Percentiles rank a stretch among this genome's conserved stretches.
phyloP scores from a whole-genome alignment of 2,888 invertebrate species.

The Acrobasis consociella region DNA sequence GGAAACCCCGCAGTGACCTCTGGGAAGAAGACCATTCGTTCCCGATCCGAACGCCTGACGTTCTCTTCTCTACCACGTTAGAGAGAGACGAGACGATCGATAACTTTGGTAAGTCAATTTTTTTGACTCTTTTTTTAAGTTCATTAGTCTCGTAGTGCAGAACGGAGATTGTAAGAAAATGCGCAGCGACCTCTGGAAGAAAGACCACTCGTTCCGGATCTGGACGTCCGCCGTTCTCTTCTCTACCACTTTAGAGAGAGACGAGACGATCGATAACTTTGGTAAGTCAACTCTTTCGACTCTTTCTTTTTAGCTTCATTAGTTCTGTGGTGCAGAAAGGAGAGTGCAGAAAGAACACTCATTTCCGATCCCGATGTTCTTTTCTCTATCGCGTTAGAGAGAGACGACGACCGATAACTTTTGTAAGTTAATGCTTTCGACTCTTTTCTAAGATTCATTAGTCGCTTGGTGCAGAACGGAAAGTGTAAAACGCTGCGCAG shows the following conservation, averaged over 20 bases:
- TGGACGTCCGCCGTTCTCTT: constrained; percentile 84
- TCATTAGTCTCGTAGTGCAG: constrained; percentile 87
- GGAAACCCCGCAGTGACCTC: constrained; percentile 86
- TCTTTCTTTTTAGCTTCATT: too few species aligned
- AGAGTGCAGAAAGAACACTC: too few species aligned
- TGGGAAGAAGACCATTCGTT: constrained; percentile 88
- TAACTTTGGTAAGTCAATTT: constrained; percentile 86
- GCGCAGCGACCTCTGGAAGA: constrained; percentile 88
- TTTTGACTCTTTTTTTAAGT: not conserved
- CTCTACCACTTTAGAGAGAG: constrained; percentile 89
- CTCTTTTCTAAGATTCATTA: too few species aligned
- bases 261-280: constrained; percentile 92
- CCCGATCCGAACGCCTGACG: constrained; percentile 68
- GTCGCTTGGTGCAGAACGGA: too few species aligned
- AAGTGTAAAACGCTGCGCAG: too few species aligned
- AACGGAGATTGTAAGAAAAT: constrained; percentile 86
- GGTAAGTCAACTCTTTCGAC: constrained; percentile 64
- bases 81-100: constrained; percentile 93
- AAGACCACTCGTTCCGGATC: constrained; percentile 82
- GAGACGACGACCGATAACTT: too few species aligned
- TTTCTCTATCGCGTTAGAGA: too few species aligned
- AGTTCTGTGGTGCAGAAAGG: too few species aligned
- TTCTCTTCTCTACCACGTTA: constrained; percentile 89
- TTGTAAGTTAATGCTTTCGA: too few species aligned
- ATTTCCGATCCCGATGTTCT: too few species aligned